Conservation (phyloP, 2,113 vertebrate genomes). For the Corythaixoides concolor region DNA sequence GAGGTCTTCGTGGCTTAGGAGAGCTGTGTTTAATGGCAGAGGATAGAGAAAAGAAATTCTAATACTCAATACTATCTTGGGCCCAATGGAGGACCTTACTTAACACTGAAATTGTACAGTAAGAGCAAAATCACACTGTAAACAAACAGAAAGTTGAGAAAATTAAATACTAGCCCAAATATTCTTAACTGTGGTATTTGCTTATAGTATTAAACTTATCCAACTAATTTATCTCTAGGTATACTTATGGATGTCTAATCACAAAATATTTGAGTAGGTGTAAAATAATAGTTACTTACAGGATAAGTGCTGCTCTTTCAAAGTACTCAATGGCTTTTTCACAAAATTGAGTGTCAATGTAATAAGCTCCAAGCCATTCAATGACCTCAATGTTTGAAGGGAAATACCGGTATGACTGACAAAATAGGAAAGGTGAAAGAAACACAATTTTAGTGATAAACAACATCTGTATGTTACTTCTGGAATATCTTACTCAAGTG, state of each 20-base stretch:
- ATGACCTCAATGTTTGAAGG: conserved; percentile 96
- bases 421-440: conserved; percentile 48
- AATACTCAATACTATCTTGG: not conserved
- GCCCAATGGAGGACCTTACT: not conserved
- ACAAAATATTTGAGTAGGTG: conserved; percentile 13
- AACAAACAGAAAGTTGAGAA: not conserved
- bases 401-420: conserved; percentile 92
- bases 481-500: conserved; percentile 54
- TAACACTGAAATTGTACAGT: not conserved
- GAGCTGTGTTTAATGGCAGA: not conserved
- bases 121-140: not conserved
- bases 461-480: conserved; percentile 39
- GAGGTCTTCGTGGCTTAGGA: not conserved
- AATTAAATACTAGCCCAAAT: not conserved
- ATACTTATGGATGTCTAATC: not conserved
- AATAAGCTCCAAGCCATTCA: conserved; percentile 95
- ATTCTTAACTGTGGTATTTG: not conserved
- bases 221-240: not conserved
- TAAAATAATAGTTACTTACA: conserved; percentile 82
- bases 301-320: conserved; percentile 95
- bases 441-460: conserved; percentile 57
- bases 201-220: not conserved
- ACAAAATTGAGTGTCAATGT: conserved; percentile 95
- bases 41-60: not conserved
- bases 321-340: conserved; percentile 99